Base-by-base conservation (phyloP, 1,140 invertebrate genomes). In the Calephelis nemesis region DNA sequence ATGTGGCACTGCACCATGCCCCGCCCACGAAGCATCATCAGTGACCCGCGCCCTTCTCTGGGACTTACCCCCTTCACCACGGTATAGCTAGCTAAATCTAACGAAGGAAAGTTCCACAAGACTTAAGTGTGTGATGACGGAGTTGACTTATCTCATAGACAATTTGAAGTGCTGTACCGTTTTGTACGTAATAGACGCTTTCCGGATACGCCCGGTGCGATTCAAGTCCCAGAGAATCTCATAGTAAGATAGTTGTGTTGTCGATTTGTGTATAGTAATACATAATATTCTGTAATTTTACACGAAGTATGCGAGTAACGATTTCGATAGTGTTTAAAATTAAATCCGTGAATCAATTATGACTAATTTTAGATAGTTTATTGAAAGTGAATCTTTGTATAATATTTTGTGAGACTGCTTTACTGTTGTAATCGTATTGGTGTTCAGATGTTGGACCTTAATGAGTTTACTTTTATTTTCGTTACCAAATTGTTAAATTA, bases 31-130 rank as follows among this genome's bases (percentile, higher is more conserved):
- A 97, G 88, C 96, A 97, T 87, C 95, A 96, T 93, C 96, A 97
- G 96, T 97, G 96, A 97, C 96, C 96, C 93, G 94, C 94, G 94
- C 94, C 94, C 75, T 96, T 95, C 94, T 95, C 95, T 94, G 95
- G 95, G 94, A 95, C 95, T 77, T 92, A 91, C 85, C 94, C 94
- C 74, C 93, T 94, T 82, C 93, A 93, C 77, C 94, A 94, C 84
- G 94, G 93, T 84, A 92, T 95, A 87, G 91, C 93, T 79, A 93
- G 93, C 71, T 93, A 92, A 92, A 84, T 84, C 74, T 68, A 74
- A 72, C 69, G 81, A 74, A 81, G 83, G 81, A 79, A 74, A 80
- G 80, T 86, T 85, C 79, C 79, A 76, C 76, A 73, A 77, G 82
- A 85, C 83, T 76, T 63, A 69, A 78, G 81, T 85, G 82, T 74